Evolutionary conservation across 2,113 vertebrate genomes (phyloP), one percentile per base, ranked within the genome.

Genomic region (Cottus gobio): DNA sequence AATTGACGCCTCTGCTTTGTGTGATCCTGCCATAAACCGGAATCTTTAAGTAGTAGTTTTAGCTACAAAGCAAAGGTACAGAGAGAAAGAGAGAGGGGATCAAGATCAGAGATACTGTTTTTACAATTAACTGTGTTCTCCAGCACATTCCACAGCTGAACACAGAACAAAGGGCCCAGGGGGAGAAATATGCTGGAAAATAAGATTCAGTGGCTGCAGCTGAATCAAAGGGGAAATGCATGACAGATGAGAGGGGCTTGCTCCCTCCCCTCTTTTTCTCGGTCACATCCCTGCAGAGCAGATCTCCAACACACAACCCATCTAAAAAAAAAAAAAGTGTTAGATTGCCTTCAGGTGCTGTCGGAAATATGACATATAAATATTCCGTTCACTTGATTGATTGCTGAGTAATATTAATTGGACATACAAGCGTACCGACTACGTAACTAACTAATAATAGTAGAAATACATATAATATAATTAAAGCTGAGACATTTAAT

Each of bases 171-270:
- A 90, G 85, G 66, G 68, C 84, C 80, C 71, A 54, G 77, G 79
- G 83, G 88, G 82, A 91, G 84, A 85, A 88, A 86, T 18, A 52
- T 74, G 79, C 79, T 93, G 92, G 91, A 92, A 93, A 94, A 93
- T 89, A 90, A 83, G 87, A 90, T 88, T 90, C 90, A 88, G 87
- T 90, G 89, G 89, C 91, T 90, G 93, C 91, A 90, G 86, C 83
- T 82, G 91, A 91, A 93, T 92, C 91, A 92, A 94, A 91, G 84
- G 83, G 90, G 86, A 94, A 94, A 94, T 93, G 91, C 91, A 91
- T 79, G 93, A 93, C 93, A 95, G 94, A 95, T 93, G 94, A 94
- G 86, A 75, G 86, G 90, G 75, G 76, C 61, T 75, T 37, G 83
- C 89, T 84, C 91, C 92, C 91, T 82, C 90, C 87, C 78, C 72